Base-by-base conservation (phyloP, 2,797 vertebrate species). In the Alfaro cultratus region DNA sequence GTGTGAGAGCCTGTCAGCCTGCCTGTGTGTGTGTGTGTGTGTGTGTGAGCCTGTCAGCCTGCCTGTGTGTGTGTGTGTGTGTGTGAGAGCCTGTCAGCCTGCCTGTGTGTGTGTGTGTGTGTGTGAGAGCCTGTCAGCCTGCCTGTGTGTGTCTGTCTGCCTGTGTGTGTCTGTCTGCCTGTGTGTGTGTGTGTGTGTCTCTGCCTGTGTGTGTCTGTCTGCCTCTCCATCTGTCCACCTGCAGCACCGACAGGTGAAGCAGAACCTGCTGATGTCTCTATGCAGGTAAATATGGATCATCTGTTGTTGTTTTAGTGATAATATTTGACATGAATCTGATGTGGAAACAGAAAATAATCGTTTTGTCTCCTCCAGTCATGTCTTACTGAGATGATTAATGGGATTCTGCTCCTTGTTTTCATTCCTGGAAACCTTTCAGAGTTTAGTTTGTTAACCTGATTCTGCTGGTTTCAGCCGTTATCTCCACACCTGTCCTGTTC, bases 181-280 rank as follows among this genome's bases (percentile, higher is more conserved):
- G 86, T 87, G 75, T 67, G 49, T 78, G 78, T 74, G 26, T 71
- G 41, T 45, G 26, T 46, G 70, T 72, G 71, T 71, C n/a, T n/a
- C n/a, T n/a, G n/a, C n/a, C n/a, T n/a, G 12, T 71, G 12, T 4
- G 15, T 73, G 71, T 21, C 16, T 34, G 79, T 68, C 39, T 60
- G 85, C 85, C 84, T 84, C 77, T 84, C 90, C 89, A 92, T 91
- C 91, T 91, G 89, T 88, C 86, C 49, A 0, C 80, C 80, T 80
- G 75, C 60, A 49, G 75, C 78, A 72, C 81, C 67, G 85, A 73
- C 68, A 75, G 81, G 72, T 46, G 71, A 31, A 73, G 71, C 21
- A 70, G 79, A 49, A 0, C 60, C 64, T 55, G 3, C 0, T 8
- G 8, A 39, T 21, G 16, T 62, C 29, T 34, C 60, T 18, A 31